Percentiles rank a stretch among this genome's conserved stretches.
These are phyloP conservation scores for Phallusia fumigata DNA, from an alignment of 23 tunicate species.

Conservation along the genomic window DNA sequence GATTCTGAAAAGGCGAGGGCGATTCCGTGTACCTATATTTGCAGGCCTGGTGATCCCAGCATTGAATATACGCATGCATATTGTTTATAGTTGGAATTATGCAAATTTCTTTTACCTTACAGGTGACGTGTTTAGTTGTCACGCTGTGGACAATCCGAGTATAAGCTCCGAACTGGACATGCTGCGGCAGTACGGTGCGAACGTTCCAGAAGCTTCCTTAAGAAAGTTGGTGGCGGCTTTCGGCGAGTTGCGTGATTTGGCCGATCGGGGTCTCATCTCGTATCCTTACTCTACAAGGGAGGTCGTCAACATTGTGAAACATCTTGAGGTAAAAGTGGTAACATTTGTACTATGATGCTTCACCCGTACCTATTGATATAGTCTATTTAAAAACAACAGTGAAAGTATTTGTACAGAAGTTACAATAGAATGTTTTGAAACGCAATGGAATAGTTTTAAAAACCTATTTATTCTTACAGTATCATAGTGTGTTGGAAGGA, in stretches of 20 bases:
- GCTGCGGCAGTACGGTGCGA: conserved; percentile 80
- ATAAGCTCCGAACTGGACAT: conserved; percentile 76
- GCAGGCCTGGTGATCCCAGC: no score
- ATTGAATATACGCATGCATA: no score
- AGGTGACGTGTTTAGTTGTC: conserved; percentile 98
- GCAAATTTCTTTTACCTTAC: background rate
- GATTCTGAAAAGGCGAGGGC: no score
- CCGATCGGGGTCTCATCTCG: conserved; percentile 80
- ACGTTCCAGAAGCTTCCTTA: conserved; percentile 69
- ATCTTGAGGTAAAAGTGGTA: conserved; percentile 56
- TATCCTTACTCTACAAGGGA: conserved; percentile 96
- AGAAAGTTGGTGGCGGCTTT: conserved; percentile 91
- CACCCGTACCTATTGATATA: background rate
- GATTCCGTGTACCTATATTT: no score
- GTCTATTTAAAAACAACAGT: no score
- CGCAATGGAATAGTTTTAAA: no score
- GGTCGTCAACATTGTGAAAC: conserved; percentile 94
- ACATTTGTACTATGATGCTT: background rate
- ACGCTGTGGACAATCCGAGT: conserved; percentile 96
- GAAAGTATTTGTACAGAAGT: background rate
- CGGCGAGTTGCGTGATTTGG: conserved; percentile 89
- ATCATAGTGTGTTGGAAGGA: no score
- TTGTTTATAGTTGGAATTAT: background rate
- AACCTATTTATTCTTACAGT: no score
- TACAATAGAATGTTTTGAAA: no score